Conservation (phyloP, 2,113 vertebrate species). For the Apus apus region DNA sequence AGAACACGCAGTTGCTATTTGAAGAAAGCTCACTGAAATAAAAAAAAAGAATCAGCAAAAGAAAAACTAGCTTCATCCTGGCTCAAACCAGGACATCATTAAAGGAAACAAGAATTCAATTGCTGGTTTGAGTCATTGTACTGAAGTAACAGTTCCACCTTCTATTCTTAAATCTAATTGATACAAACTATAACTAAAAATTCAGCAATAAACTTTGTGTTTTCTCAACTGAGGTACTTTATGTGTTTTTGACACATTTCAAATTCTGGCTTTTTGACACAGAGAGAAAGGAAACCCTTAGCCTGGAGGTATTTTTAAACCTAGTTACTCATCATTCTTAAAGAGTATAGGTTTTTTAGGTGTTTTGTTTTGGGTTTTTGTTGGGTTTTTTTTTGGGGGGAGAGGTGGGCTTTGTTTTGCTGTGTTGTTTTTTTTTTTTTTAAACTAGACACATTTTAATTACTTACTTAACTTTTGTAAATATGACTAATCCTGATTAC, state of each 20-base stretch:
- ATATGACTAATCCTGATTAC: background rate
- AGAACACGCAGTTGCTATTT: too few relatives aligned
- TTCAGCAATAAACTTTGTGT: background rate
- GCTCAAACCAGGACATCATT: too few relatives aligned
- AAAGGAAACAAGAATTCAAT: background rate
- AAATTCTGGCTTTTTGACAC: background rate
- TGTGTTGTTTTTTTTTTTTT: background rate
- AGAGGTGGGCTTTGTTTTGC: too few relatives aligned
- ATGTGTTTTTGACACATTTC: background rate
- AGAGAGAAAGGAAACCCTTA: background rate
- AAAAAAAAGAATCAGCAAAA: too few relatives aligned
- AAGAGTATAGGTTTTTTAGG: background rate
- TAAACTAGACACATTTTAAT: background rate
- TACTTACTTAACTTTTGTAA: background rate
- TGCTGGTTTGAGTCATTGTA: background rate
- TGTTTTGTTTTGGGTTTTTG: background rate
- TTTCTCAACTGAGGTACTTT: background rate
- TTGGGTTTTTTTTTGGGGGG: too few relatives aligned
- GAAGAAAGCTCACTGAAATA: too few relatives aligned
- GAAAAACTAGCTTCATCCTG: too few relatives aligned
- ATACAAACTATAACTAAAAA: background rate
- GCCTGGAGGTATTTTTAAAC: background rate
- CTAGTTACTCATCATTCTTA: background rate
- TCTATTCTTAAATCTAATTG: background rate
- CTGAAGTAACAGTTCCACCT: background rate